Percentiles rank a stretch among this genome's conserved stretches.
phyloP scores from a whole-genome alignment of 2,888 invertebrate species.

The Laothoe populi region DNA sequence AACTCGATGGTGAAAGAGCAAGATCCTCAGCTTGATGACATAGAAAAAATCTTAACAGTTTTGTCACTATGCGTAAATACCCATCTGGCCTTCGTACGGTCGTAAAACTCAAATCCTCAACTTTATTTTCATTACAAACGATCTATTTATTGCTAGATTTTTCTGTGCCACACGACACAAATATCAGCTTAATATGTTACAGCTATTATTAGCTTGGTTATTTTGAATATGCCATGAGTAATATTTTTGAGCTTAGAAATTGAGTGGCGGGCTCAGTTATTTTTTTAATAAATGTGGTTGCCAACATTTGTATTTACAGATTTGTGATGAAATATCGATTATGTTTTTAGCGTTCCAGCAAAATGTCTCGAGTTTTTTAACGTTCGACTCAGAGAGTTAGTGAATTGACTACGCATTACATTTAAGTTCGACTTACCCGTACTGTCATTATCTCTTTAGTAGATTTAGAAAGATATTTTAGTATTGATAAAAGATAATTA shows the following conservation, averaged over 20 bases:
- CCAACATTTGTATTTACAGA: background rate
- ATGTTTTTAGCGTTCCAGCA: too few species aligned
- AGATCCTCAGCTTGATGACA: too few species aligned
- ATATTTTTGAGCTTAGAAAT: background rate
- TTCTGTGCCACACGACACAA: background rate
- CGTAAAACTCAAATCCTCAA: background rate
- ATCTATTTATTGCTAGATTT: conserved; percentile 1
- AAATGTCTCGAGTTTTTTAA: too few species aligned
- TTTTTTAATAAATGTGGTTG: background rate
- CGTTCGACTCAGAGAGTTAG: too few species aligned
- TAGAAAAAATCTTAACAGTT: background rate
- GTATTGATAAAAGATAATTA: too few species aligned
- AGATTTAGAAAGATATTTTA: too few species aligned
- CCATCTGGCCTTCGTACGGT: background rate
- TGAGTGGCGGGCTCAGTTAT: background rate
- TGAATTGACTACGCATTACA: too few species aligned
- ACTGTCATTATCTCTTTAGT: too few species aligned
- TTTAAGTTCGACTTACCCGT: too few species aligned
- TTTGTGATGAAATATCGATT: background rate
- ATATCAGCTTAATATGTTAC: background rate
- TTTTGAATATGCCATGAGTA: background rate
- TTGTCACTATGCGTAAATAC: background rate
- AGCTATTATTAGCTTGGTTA: background rate
- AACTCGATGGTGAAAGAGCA: too few species aligned
- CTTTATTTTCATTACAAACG: background rate